These are phyloP conservation scores for Cyprinodon brontotheroides DNA, from an alignment of 2,113 vertebrate genomes.

Conservation along the genomic window DNA sequence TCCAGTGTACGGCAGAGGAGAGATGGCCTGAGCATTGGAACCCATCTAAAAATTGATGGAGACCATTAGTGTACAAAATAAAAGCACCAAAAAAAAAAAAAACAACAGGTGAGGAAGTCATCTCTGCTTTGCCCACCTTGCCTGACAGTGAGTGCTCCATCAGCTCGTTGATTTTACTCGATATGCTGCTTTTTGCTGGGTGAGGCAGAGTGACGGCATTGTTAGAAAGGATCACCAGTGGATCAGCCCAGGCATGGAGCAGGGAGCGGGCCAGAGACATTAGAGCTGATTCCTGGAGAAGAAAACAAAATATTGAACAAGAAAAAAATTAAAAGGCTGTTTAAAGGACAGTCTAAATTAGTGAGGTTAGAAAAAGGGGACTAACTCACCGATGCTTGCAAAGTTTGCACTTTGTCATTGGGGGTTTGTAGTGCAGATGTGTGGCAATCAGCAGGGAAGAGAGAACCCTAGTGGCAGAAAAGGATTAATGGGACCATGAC, in stretches of 20 bases:
- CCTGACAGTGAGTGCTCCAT: constrained; percentile 72
- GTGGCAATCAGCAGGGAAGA: constrained; percentile 79
- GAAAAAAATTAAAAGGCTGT: not conserved
- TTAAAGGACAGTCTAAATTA: not conserved
- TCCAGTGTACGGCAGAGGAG: constrained; percentile 68
- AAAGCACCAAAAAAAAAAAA: too few relatives aligned
- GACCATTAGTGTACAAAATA: not conserved
- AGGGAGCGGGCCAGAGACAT: constrained; percentile 79
- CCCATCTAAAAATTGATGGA: constrained; percentile 71
- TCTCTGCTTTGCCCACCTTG: constrained; percentile 57
- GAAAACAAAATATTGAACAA: not conserved
- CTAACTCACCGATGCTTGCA: constrained; percentile 74
- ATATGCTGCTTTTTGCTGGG: constrained; percentile 68
- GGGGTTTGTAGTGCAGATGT: constrained; percentile 80
- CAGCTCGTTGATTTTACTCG: constrained; percentile 75
- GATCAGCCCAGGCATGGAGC: constrained; percentile 78
- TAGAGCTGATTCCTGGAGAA: constrained; percentile 71
- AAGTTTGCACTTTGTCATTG: constrained; percentile 79
- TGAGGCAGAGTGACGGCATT: constrained; percentile 69
- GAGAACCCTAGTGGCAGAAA: constrained; percentile 64
- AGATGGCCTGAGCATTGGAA: constrained; percentile 65
- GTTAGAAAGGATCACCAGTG: constrained; percentile 65
- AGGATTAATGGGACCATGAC: not conserved
- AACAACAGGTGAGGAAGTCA: too few relatives aligned
- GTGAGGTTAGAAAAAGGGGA: not conserved